Evolutionary conservation across 2,888 invertebrate species (phyloP), one percentile per base, ranked within the genome.

Genomic region (Clanis bilineata): DNA sequence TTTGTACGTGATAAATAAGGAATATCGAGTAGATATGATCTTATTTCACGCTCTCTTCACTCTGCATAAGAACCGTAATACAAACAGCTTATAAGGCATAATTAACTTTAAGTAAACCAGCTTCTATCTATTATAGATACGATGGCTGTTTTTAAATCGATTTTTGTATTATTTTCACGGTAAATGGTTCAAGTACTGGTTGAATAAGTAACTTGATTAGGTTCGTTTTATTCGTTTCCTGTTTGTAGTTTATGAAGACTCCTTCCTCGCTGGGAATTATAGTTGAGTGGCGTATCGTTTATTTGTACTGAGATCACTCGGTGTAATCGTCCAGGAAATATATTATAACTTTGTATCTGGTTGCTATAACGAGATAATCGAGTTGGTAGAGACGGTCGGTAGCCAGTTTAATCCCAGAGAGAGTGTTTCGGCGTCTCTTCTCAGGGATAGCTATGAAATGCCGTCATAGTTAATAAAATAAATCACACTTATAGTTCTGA

Each of bases 91-190:
- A 41, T n/a, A 18, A 41, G 7, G 18, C 18, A 18, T 41, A 41
- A 18, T 15, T 39, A 5, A n/a, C 18, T 36, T 36, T 7, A n/a
- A 56, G 15, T 56, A n/a, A 38, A 39, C 23, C 25, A 22, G 18
- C 15, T 56, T 41, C 39, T 39, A 21, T 39, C 56, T 21, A 32
- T 36, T 9, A 28, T 9, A 22, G 44, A 15, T 23, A 15, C 25
- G 23, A 56, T 57, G 59, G 57, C 51, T 44, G 62, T 67, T 66
- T 69, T 57, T 64, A 62, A 67, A 69, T 68, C 59, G 63, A 58
- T 61, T 61, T 57, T 36, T 54, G 44, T 64, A 67, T 64, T 63
- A 70, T 65, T 71, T 73, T 70, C 68, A 69, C 70, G 69, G 67
- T 64, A 59, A 44, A 44, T 22, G 32, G n/a, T 32, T 44, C 21